Percentiles rank a stretch among this genome's conserved stretches.
Conservation (phyloP, 2,888 invertebrate genomes). For the Villa cingulata region DNA sequence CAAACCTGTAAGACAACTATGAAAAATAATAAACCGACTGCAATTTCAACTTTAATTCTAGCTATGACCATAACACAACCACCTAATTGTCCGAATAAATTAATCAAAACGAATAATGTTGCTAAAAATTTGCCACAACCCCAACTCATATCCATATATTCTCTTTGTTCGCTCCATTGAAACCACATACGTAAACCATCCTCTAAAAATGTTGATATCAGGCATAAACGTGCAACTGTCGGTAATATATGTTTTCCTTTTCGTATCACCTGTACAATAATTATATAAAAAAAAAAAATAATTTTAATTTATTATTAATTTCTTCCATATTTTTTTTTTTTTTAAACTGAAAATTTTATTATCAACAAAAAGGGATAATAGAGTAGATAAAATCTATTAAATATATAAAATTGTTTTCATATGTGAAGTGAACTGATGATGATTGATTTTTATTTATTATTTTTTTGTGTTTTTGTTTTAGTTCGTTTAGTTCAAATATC, state of each 20-base stretch:
- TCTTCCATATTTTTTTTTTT: too few species aligned
- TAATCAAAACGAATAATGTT: conserved; percentile 86
- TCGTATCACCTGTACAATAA: conserved; percentile 59
- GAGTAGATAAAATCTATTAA: too few species aligned
- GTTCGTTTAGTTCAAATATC: too few species aligned
- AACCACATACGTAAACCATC: conserved; percentile 99
- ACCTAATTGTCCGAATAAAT: conserved; percentile 89
- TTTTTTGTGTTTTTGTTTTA: too few species aligned
- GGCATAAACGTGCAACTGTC: conserved; percentile 86
- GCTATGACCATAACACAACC: conserved; percentile 94
- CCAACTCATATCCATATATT: conserved; percentile 97
- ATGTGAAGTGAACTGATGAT: too few species aligned
- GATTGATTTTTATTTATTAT: too few species aligned
- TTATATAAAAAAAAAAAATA: too few species aligned
- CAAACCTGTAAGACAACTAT: conserved; percentile 89
- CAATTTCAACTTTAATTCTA: conserved; percentile 79
- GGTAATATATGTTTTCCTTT: conserved; percentile 87
- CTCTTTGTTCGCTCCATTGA: conserved; percentile 94
- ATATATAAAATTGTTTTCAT: too few species aligned
- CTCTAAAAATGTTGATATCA: conserved; percentile 97
- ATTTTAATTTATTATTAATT: too few species aligned
- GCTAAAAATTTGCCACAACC: conserved; percentile 89
- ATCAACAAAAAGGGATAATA: too few species aligned
- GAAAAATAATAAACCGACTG: conserved; percentile 84
- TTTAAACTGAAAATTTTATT: too few species aligned